phyloP scores from a whole-genome alignment of 2,113 vertebrate genomes.

The Antechinus stuartii region DNA sequence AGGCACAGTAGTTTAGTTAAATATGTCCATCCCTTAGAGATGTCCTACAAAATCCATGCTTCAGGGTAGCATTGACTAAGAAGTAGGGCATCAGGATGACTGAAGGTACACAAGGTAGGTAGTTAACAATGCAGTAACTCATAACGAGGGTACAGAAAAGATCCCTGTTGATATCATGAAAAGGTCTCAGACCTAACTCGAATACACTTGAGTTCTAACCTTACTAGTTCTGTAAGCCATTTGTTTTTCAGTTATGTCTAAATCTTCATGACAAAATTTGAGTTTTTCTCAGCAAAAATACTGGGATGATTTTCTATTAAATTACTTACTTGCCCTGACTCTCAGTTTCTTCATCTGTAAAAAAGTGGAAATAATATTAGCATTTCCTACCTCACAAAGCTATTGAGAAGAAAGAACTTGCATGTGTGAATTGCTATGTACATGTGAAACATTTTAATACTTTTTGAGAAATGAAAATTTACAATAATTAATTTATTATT shows the following conservation, averaged over 20 bases:
- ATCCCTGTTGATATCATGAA: background rate
- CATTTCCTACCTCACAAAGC: background rate
- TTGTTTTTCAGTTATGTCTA: background rate
- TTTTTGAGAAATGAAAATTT: too few relatives aligned
- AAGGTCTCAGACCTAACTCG: background rate
- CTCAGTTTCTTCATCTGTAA: background rate
- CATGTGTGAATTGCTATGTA: too few relatives aligned
- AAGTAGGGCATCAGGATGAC: background rate
- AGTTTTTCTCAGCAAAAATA: background rate
- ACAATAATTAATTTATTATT: too few relatives aligned
- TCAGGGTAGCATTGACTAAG: too few relatives aligned
- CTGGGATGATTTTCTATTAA: too few relatives aligned
- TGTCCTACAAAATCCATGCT: background rate
- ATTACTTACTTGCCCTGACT: background rate
- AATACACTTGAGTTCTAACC: background rate
- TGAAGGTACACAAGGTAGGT: background rate
- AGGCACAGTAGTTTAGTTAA: background rate
- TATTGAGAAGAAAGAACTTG: background rate
- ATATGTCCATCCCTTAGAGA: background rate
- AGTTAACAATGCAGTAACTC: background rate
- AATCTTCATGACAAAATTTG: background rate
- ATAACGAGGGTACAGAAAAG: background rate
- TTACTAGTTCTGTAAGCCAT: background rate
- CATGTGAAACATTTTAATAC: too few relatives aligned
- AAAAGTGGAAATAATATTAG: background rate